Base-by-base conservation (phyloP, 2,797 vertebrate species). In the Alosa sapidissima region DNA sequence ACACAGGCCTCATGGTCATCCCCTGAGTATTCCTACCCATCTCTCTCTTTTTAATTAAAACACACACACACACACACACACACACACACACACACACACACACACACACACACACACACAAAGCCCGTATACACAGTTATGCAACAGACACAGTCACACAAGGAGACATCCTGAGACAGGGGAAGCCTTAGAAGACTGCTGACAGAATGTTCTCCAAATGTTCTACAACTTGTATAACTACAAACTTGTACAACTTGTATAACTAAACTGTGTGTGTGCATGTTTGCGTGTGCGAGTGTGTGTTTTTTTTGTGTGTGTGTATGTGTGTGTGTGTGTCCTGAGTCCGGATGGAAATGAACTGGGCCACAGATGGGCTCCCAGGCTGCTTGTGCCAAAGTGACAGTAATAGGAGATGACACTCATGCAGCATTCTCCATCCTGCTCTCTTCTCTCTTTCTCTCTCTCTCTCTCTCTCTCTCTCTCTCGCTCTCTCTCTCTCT, bases 311-410 rank as follows among this genome's bases (percentile, higher is more conserved):
- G 16, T 62, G 72, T 14, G 54, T 84, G 81, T 58, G 72, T 47
- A 72, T 84, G 51, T 84, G 52, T 81, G 68, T 52, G 82, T 83
- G 82, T 68, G 60, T 72, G 62, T 68, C 47, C n/a, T 72, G 62
- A 28, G 47, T 84, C 48, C 49, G 24, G 84, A 72, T 72, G 65
- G 36, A 72, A 72, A 33, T 33, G 33, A 72, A 72, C 10, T 11
- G 65, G 28, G 28, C 65, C 65, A 13, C 65, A 72, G 65, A 72
- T 75, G 68, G 33, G 68, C 68, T 75, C 68, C 33, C 68, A 75
- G 68, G 68, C 68, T 75, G 33, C 68, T 45, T 2, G 36, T 36
- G 68, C 33, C 33, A 75, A 41, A 75, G 68, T 75, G 68, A 75
- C 68, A 75, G 33, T 75, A 75, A 75, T 75, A 28, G 33, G 36